These are phyloP conservation scores for Pipistrellus pipistrellus DNA, from an alignment of 2,797 vertebrate genomes.

Conservation along the genomic window DNA sequence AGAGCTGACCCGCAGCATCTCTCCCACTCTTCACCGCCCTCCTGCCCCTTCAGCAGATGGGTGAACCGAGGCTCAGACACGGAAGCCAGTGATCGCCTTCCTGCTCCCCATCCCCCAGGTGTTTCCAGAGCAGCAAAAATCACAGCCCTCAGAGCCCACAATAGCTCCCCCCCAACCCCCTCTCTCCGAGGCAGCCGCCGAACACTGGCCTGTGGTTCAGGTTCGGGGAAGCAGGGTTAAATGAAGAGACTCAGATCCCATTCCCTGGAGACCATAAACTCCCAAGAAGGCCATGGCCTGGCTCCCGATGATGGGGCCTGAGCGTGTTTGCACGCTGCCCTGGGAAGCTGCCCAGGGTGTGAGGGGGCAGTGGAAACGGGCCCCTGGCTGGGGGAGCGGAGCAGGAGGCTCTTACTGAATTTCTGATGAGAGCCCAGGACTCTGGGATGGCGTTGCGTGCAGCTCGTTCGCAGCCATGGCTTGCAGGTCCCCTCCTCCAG, in stretches of 20 bases:
- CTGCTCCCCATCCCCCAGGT: too few relatives aligned
- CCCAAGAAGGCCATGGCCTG: constrained; percentile 81
- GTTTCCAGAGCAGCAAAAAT: constrained; percentile 82
- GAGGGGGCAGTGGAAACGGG: constrained; percentile 30
- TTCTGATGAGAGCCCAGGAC: not conserved
- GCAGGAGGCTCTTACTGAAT: not conserved
- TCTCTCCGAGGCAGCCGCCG: constrained; percentile 79
- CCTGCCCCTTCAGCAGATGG: not conserved
- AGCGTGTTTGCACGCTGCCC: not conserved
- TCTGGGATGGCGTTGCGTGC: not conserved
- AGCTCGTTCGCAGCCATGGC: not conserved
- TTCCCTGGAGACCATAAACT: constrained; percentile 81
- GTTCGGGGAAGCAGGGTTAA: constrained; percentile 83
- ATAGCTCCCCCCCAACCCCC: constrained; percentile 72
- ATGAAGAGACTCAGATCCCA: constrained; percentile 84
- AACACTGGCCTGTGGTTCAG: constrained; percentile 84
- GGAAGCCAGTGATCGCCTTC: not conserved
- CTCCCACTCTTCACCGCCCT: accelerated
- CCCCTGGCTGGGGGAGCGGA: not conserved
- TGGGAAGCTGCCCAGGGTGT: constrained; percentile 23
- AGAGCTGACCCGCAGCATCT: not conserved
- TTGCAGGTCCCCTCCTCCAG: not conserved
- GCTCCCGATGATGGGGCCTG: constrained; percentile 76
- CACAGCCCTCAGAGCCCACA: constrained; percentile 82
- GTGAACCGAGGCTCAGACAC: not conserved